phyloP scores from a whole-genome alignment of 2,113 vertebrate genomes.

The Peromyscus maniculatus region DNA sequence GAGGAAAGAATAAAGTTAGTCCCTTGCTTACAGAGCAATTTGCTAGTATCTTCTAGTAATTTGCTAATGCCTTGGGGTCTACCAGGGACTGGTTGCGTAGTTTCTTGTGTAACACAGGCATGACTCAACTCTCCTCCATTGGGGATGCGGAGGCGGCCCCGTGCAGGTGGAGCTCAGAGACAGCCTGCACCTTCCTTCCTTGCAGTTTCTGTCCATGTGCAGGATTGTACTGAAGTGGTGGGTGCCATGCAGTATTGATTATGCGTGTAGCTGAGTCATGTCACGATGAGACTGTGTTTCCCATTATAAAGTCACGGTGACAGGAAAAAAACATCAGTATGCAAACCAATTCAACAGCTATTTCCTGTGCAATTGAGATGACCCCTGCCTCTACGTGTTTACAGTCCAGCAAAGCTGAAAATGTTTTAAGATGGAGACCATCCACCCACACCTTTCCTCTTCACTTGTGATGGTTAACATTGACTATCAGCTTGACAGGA shows the following conservation, averaged over 20 bases:
- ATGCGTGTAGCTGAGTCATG: background rate
- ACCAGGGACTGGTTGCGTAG: too few relatives aligned
- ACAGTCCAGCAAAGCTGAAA: background rate
- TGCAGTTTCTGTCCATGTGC: background rate
- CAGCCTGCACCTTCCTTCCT: background rate
- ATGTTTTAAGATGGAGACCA: background rate
- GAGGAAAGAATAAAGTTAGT: background rate
- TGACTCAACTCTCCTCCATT: background rate
- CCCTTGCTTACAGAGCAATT: background rate
- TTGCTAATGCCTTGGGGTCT: background rate
- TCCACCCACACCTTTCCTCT: background rate
- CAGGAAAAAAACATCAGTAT: background rate
- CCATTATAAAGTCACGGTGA: background rate
- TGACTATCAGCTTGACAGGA: background rate
- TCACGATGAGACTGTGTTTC: background rate
- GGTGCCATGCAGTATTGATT: background rate
- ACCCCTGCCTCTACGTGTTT: background rate
- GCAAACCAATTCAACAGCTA: background rate
- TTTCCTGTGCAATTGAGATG: background rate
- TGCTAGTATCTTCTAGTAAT: background rate
- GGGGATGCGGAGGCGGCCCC: background rate
- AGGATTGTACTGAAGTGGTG: background rate
- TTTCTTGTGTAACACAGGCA: background rate
- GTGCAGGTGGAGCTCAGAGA: background rate
- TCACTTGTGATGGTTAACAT: background rate